A percentile compares a stretch with the other conserved stretches of the same genome.
Conservation (phyloP, 2,797 vertebrate species). For the Nannoperca obscura region DNA sequence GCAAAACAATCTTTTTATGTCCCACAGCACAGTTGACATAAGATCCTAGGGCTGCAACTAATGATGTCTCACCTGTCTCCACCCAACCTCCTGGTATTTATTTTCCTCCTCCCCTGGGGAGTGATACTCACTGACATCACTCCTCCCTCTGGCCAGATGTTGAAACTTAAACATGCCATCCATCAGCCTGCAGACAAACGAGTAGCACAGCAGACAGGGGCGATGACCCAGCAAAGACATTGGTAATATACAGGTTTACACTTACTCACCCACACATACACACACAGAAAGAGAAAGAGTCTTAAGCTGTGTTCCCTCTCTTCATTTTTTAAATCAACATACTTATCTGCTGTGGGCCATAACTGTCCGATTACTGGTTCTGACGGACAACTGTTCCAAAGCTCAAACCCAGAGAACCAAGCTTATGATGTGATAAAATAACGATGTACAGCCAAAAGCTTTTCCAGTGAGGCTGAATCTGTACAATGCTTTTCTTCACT, state of each 20-base stretch:
- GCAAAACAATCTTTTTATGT: background rate
- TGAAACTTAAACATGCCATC: slow-evolving; percentile 70
- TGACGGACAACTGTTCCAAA: slow-evolving; percentile 17
- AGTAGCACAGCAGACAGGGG: slow-evolving; percentile 40
- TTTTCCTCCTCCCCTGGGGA: slow-evolving; percentile 44
- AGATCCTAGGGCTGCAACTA: background rate
- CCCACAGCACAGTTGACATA: background rate
- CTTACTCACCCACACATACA: slow-evolving; percentile 8
- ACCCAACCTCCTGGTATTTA: slow-evolving; percentile 64
- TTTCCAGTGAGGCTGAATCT: slow-evolving; percentile 17
- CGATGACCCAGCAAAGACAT: slow-evolving; percentile 55
- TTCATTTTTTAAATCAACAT: slow-evolving; percentile 23
- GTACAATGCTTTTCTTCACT: slow-evolving; percentile 16
- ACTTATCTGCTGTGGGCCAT: slow-evolving; percentile 9
- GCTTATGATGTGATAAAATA: slow-evolving; percentile 30
- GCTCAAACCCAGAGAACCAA: slow-evolving; percentile 20
- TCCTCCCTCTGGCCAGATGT: slow-evolving; percentile 74
- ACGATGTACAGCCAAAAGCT: background rate
- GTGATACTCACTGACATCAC: slow-evolving; percentile 53
- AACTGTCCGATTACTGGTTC: slow-evolving; percentile 21
- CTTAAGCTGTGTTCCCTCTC: background rate
- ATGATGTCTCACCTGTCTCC: slow-evolving; percentile 35
- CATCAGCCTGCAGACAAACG: slow-evolving; percentile 59
- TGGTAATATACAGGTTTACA: slow-evolving; percentile 31
- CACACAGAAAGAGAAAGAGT: background rate